Evolutionary conservation across 2,113 vertebrate species (phyloP), one percentile per base, ranked within the genome.

Genomic region (Xiphorhynchus elegans): DNA sequence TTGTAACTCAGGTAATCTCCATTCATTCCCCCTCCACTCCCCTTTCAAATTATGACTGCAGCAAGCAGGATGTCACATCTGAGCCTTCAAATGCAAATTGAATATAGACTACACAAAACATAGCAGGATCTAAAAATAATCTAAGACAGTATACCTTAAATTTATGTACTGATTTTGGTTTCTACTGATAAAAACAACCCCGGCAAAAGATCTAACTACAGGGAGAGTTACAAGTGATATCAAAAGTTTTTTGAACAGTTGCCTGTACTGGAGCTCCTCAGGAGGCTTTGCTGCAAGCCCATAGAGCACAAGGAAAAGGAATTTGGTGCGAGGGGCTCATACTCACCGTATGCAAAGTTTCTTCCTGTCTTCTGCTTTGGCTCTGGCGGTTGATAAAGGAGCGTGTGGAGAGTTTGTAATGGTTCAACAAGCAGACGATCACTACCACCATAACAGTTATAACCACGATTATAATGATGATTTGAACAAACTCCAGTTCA

Each of bases 401-500:
- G 97, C 99, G 98, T 13, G 99, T 99, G 19, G 99, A 99, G 89
- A 99, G 98, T 96, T 99, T 99, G 98, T 99, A 99, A 98, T 99
- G 99, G 98, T 99, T 99, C 97, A 99, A 98, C 97, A 99, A 97
- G 97, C 99, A 99, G 97, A 99, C 98, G 96, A 99, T 99, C 90
- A 99, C 99, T 93, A 99, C 98, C 72, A 99, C 99, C 99, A 99
- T 99, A 98, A 99, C 99, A 31, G 99, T 99, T 98, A 99, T 99
- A 97, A 99, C 99, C 97, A 99, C 99, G 17, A 99, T 98, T 91
- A 99, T 99, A 95, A 99, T 98, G 98, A 99, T 98, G 96, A 99
- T 99, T 98, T 99, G 99, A 98, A 99, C 98, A 93, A 99, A 99
- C 98, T 99, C 99, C 98, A 99, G 98, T 98, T 99, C 99, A 98